A percentile compares a stretch with the other conserved stretches of the same genome.
Conservation (phyloP, 2,797 vertebrate genomes). For the Sitta carolinensis region DNA sequence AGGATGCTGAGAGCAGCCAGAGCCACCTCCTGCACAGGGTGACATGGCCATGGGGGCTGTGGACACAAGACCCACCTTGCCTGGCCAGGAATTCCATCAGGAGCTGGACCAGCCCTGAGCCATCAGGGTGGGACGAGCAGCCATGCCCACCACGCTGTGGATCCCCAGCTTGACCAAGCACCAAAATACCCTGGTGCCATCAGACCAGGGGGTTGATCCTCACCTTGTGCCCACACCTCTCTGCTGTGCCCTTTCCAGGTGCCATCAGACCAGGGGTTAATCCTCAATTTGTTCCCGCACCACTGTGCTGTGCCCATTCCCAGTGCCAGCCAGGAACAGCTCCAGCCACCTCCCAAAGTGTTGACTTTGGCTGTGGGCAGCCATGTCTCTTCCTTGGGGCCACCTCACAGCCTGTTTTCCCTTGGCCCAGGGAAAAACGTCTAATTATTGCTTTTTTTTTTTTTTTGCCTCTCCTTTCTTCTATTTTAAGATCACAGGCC, state of each 20-base stretch:
- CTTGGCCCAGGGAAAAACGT: neutral
- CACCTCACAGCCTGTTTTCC: neutral
- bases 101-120: neutral
- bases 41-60: rapidly evolving
- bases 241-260: neutral
- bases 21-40: neutral
- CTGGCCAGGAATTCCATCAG: neutral
- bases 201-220: neutral
- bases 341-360: neutral
- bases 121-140: neutral
- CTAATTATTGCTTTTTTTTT: neutral
- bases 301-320: neutral
- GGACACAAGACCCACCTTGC: neutral
- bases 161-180: neutral
- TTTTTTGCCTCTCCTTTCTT: neutral
- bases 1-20: neutral
- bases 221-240: neutral
- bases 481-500: constrained; percentile 33
- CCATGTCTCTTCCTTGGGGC: neutral
- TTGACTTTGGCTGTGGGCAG: neutral
- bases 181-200: neutral
- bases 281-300: neutral
- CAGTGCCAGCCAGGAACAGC: neutral
- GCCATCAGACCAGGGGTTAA: neutral
- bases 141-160: rapidly evolving